phyloP scores from a whole-genome alignment of 2,797 vertebrate species.

The Peromyscus eremicus region DNA sequence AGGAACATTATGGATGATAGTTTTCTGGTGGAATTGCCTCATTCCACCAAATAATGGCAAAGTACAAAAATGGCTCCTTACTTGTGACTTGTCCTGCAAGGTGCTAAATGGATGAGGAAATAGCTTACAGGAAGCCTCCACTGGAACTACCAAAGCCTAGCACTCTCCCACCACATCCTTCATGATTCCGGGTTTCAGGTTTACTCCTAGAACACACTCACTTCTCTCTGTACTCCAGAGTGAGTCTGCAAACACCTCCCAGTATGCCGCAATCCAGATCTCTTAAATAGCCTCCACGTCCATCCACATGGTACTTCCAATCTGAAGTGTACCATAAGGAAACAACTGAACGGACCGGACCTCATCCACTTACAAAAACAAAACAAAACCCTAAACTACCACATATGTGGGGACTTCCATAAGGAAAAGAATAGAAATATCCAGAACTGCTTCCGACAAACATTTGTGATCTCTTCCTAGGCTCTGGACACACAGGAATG shows the following conservation, averaged over 20 bases:
- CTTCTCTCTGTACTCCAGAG: background rate
- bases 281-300: background rate
- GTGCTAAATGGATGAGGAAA: background rate
- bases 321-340: background rate
- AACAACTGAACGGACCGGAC: background rate
- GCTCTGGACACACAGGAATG: background rate
- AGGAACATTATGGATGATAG: background rate
- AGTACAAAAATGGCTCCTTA: background rate
- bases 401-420: background rate
- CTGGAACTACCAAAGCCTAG: background rate
- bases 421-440: background rate
- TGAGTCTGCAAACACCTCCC: background rate
- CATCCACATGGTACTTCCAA: background rate
- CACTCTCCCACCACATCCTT: background rate
- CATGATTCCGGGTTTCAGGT: background rate
- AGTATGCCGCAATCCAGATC: background rate
- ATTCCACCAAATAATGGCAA: conserved; percentile 1
- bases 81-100: background rate
- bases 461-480: background rate
- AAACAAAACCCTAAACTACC: background rate
- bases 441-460: background rate
- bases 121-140: background rate
- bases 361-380: background rate
- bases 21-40: background rate
- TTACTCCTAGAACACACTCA: background rate